These are phyloP conservation scores for Glaucomys volans DNA, from an alignment of 2,113 vertebrate genomes.

Conservation along the genomic window DNA sequence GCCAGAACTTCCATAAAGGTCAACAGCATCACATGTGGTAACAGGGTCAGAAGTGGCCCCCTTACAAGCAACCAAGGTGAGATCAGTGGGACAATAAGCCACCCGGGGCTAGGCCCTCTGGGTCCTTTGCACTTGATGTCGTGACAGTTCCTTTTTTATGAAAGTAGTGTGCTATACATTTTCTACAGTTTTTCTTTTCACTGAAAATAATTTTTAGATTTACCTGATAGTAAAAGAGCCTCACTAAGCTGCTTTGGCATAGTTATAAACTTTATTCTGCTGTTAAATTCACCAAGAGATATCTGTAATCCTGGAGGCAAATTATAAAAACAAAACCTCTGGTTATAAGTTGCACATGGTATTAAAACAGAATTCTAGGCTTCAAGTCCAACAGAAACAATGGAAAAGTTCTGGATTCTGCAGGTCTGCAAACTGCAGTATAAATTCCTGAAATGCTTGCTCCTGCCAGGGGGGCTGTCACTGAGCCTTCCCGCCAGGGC, in stretches of 20 bases:
- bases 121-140: not conserved
- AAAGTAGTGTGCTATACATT: not conserved
- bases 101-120: not conserved
- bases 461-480: not conserved
- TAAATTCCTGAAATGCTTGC: conserved; percentile 65
- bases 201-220: conserved; percentile 18
- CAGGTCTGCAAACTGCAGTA: not conserved
- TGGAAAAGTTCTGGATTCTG: conserved; percentile 52
- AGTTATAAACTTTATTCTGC: conserved; percentile 45
- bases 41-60: not conserved
- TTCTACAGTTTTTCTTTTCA: not conserved
- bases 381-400: conserved; percentile 74
- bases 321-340: conserved; percentile 58
- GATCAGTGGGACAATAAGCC: not conserved
- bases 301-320: conserved; percentile 39
- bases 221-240: conserved; percentile 20
- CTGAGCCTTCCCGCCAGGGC: not conserved
- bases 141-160: not conserved
- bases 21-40: not conserved
- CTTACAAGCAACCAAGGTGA: not conserved
- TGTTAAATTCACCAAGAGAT: conserved; percentile 22
- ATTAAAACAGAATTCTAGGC: conserved; percentile 48
- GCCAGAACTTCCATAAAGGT: not conserved
- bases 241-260: not conserved
- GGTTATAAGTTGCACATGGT: conserved; percentile 41